phyloP scores from a whole-genome alignment of 2,797 vertebrate genomes.

The Muscicapa comitata region DNA sequence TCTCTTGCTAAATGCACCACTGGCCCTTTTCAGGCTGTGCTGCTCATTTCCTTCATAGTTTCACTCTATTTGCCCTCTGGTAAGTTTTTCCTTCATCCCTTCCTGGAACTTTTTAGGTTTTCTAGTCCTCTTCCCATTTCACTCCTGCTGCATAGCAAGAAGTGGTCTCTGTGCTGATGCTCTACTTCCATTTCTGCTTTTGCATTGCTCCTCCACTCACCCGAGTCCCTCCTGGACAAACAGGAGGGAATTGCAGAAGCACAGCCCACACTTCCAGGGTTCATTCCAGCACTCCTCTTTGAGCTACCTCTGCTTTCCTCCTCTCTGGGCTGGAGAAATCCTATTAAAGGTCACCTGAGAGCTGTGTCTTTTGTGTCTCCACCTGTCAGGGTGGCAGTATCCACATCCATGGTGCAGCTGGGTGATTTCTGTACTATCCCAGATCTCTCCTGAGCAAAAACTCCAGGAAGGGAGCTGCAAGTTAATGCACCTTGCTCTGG shows the following conservation, averaged over 20 bases:
- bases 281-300: neutral
- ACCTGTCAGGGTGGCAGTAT: neutral
- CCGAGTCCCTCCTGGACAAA: neutral
- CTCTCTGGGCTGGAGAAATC: neutral
- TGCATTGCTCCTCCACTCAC: neutral
- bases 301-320: neutral
- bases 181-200: neutral
- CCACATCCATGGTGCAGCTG: neutral
- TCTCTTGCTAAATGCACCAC: neutral
- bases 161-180: neutral
- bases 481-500: neutral
- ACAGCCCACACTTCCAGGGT: neutral
- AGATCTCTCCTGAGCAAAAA: neutral
- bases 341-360: fast-evolving
- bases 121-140: neutral
- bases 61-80: neutral
- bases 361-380: neutral
- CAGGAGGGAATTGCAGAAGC: no score
- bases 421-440: neutral
- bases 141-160: neutral
- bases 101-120: neutral
- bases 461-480: neutral
- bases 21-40: neutral
- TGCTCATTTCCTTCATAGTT: neutral
- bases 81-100: neutral